phyloP scores from a whole-genome alignment of 2,797 vertebrate genomes.

The Molossus molossus region DNA sequence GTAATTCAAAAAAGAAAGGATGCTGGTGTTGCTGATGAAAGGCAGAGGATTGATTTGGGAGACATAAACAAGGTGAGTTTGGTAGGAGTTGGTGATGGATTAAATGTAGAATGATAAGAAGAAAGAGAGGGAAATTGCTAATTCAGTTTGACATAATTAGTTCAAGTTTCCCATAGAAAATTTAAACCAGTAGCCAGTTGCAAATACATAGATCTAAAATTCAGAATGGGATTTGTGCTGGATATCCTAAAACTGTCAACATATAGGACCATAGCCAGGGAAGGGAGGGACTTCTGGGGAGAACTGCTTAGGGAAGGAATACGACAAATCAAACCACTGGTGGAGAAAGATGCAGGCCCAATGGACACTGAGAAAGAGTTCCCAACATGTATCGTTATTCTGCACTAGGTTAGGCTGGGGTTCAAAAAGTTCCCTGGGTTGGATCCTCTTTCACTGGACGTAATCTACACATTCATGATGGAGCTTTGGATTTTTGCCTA shows the following conservation, averaged over 20 bases:
- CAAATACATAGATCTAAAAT: background rate
- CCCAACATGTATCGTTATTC: background rate
- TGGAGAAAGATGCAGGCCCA: background rate
- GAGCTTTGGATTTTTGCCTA: constrained; percentile 4
- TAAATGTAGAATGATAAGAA: background rate
- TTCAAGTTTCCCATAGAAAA: background rate
- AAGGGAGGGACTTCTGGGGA: background rate
- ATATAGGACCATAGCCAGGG: background rate
- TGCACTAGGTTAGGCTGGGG: background rate
- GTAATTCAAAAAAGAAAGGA: background rate
- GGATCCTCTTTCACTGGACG: constrained; percentile 1
- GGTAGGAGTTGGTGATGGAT: background rate
- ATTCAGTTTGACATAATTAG: background rate
- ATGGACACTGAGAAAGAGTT: background rate
- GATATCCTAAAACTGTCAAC: background rate
- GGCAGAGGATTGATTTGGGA: background rate
- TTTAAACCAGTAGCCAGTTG: background rate
- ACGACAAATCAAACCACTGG: background rate
- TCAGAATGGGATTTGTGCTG: background rate
- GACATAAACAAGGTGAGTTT: background rate
- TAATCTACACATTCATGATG: background rate
- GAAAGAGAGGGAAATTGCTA: background rate
- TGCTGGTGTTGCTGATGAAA: background rate
- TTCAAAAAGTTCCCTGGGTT: background rate
- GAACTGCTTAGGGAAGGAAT: background rate